Evolutionary conservation across 2,797 vertebrate species (phyloP).

Genomic region (Sebastes kiyomatsui): DNA sequence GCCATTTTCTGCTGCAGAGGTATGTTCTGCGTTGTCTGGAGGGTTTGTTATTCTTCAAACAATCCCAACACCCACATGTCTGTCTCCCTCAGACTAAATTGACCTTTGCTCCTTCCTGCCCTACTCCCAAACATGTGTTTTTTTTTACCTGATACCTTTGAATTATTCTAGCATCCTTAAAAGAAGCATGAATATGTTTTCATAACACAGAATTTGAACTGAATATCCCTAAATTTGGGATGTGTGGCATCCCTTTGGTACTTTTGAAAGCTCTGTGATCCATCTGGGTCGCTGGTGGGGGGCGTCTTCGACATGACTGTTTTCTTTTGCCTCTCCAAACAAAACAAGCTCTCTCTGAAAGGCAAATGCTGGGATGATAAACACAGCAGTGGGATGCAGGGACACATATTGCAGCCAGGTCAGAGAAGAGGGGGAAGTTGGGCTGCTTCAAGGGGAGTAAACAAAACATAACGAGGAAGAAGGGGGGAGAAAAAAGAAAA

Average conservation of each 20-base stretch:
- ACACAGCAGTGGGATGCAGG: slow-evolving; percentile 71
- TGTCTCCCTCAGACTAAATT: slow-evolving; percentile 33
- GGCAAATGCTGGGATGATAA: slow-evolving; percentile 73
- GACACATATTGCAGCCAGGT: slow-evolving; percentile 68
- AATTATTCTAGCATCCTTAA: background rate
- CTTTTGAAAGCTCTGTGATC: slow-evolving; percentile 49
- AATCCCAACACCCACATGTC: slow-evolving; percentile 40
- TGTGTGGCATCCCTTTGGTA: slow-evolving; percentile 45
- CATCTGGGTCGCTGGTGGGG: slow-evolving; percentile 72
- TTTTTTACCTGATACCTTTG: background rate
- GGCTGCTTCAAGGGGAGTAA: slow-evolving; percentile 76
- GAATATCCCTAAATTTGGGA: slow-evolving; percentile 25
- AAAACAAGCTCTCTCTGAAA: slow-evolving; percentile 73
- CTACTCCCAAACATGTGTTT: slow-evolving; percentile 29
- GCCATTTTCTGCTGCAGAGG: slow-evolving; percentile 13
- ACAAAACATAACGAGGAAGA: slow-evolving; percentile 77
- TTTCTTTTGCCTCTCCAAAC: slow-evolving; percentile 79
- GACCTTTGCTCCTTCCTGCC: slow-evolving; percentile 40
- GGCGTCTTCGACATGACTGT: slow-evolving; percentile 53
- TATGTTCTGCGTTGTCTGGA: slow-evolving; percentile 35
- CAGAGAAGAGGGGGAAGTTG: slow-evolving; percentile 28
- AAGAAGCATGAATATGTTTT: slow-evolving; percentile 18
- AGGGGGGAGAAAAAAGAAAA: slow-evolving; percentile 49
- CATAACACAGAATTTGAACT: slow-evolving; percentile 10
- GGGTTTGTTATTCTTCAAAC: slow-evolving; percentile 54